These are phyloP conservation scores for Tenthredo notha DNA, from an alignment of 2,888 invertebrate species.

Conservation along the genomic window DNA sequence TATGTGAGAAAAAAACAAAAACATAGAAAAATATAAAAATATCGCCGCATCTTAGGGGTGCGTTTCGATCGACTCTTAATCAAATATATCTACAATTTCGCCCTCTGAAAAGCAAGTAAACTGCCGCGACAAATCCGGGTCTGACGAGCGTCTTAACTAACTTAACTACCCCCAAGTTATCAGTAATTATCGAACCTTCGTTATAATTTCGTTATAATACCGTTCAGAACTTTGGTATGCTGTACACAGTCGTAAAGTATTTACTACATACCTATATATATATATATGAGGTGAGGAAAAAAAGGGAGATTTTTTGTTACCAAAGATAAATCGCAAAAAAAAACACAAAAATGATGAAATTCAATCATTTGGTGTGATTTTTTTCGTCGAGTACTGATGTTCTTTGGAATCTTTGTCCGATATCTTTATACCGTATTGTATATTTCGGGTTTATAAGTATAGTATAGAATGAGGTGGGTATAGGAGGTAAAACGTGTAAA, in stretches of 20 bases:
- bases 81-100: slow-evolving; percentile 74
- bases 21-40: slow-evolving; percentile 17
- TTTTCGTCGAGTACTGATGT: no score
- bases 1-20: background rate
- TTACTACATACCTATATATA: no score
- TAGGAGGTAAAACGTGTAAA: background rate
- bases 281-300: no score
- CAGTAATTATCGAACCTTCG: slow-evolving; percentile 78
- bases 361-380: no score
- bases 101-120: slow-evolving; percentile 47
- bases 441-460: no score
- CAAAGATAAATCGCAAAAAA: background rate
- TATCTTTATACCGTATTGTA: no score
- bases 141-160: slow-evolving; percentile 78
- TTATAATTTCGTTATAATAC: slow-evolving; percentile 73
- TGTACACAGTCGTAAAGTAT: slow-evolving; percentile 59
- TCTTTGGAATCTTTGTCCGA: no score
- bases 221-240: background rate
- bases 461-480: no score
- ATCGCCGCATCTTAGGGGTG: slow-evolving; percentile 54
- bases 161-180: slow-evolving; percentile 75
- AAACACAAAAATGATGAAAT: no score
- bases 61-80: slow-evolving; percentile 75
- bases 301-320: no score
- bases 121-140: slow-evolving; percentile 56